Evolutionary conservation across 2,113 vertebrate genomes (phyloP).

Genomic region (Patagioenas fasciata): DNA sequence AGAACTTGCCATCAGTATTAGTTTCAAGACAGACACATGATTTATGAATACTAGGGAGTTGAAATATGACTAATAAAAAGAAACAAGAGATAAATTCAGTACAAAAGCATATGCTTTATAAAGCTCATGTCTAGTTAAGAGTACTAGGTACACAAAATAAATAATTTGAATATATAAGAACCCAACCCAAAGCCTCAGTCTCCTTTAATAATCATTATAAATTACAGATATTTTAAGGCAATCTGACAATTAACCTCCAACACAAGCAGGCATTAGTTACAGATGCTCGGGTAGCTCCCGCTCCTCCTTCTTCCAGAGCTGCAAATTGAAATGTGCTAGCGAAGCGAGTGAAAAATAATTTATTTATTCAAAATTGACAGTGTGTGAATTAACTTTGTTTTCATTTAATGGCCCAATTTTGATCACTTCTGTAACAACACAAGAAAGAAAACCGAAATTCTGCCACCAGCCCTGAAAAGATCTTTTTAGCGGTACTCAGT

Average conservation of each 20-base stretch:
- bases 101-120: neutral
- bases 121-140: neutral
- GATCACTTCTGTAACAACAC: neutral
- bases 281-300: neutral
- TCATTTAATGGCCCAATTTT: neutral
- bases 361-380: neutral
- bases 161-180: neutral
- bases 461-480: neutral
- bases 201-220: neutral
- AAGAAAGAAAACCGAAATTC: neutral
- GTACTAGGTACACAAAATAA: neutral
- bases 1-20: neutral
- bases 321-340: neutral
- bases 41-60: neutral
- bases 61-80: neutral
- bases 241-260: constrained; percentile 1
- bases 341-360: neutral
- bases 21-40: neutral
- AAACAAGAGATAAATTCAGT: neutral
- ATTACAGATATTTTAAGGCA: neutral
- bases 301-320: neutral
- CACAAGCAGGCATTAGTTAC: neutral
- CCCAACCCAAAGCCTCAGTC: neutral
- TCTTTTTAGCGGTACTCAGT: neutral
- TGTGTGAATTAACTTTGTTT: neutral